Evolutionary conservation across 2,888 invertebrate genomes (phyloP).

Genomic region (Cepaea hortensis): DNA sequence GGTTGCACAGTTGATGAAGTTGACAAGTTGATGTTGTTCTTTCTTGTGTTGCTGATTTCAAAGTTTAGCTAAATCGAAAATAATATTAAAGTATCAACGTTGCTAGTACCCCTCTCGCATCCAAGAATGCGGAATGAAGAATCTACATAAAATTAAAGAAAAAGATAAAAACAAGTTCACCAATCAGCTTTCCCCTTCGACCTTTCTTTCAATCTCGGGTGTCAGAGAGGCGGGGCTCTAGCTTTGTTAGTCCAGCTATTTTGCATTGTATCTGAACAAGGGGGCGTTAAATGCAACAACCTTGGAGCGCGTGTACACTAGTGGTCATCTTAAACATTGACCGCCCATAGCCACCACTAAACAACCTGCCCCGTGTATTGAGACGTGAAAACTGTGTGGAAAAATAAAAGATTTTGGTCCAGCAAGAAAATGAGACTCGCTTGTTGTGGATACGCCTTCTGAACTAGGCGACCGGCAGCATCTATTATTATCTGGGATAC

Average conservation of each 20-base stretch:
- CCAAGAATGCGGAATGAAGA: neutral
- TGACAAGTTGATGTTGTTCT: neutral
- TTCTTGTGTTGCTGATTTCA: neutral
- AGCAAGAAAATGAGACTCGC: neutral
- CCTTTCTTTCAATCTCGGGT: neutral
- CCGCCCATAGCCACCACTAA: conserved; percentile 11
- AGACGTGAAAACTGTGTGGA: neutral
- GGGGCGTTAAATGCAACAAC: neutral
- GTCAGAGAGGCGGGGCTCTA: neutral
- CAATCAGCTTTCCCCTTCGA: conserved; percentile 12
- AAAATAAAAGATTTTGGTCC: conserved; percentile 7
- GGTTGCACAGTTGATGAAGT: neutral
- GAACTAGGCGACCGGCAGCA: neutral
- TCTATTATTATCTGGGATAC: conserved; percentile 19
- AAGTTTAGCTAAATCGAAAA: too few relatives aligned
- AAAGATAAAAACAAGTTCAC: neutral
- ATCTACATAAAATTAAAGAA: neutral
- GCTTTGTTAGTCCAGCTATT: conserved; percentile 21
- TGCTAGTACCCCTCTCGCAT: neutral
- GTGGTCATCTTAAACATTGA: conserved; percentile 32
- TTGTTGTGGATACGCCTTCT: conserved; percentile 22
- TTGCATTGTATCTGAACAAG: conserved; percentile 23
- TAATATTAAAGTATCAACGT: too few relatives aligned
- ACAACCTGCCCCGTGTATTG: conserved; percentile 16
- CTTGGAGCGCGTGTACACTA: neutral